A percentile compares a stretch with the other conserved stretches of the same genome.
These are phyloP conservation scores for Myrmecobius fasciatus DNA, from an alignment of 2,113 vertebrate species.

Conservation along the genomic window DNA sequence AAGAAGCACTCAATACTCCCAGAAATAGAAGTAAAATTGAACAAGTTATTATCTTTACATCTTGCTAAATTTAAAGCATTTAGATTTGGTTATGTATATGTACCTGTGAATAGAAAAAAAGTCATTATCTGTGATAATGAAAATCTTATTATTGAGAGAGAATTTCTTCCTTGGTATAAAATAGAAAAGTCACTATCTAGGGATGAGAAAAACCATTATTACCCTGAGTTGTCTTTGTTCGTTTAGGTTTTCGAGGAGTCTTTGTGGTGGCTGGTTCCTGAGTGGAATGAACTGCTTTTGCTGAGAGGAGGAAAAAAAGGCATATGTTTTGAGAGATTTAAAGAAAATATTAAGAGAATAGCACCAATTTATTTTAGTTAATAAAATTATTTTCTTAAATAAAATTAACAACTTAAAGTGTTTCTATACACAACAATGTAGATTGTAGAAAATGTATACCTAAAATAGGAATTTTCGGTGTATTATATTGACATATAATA, in stretches of 20 bases:
- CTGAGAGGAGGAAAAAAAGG: slow-evolving; percentile 55
- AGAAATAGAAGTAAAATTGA: slow-evolving; percentile 19
- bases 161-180: slow-evolving; percentile 55
- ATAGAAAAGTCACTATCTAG: slow-evolving; percentile 35
- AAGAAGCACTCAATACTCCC: neutral
- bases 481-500: neutral
- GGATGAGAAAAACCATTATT: slow-evolving; percentile 64
- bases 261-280: slow-evolving; percentile 74
- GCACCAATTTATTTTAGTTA: neutral
- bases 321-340: neutral
- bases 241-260: slow-evolving; percentile 77
- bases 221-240: slow-evolving; percentile 81
- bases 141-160: slow-evolving; percentile 38
- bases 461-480: neutral
- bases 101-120: slow-evolving; percentile 17
- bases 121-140: slow-evolving; percentile 24
- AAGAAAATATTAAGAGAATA: neutral
- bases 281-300: slow-evolving; percentile 75
- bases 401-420: neutral
- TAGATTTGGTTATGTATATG: neutral
- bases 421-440: neutral
- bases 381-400: neutral
- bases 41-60: neutral
- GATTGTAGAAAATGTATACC: neutral
- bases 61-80: neutral